Conservation (phyloP, 2,888 invertebrate species). For the Drosophila subquinaria region DNA sequence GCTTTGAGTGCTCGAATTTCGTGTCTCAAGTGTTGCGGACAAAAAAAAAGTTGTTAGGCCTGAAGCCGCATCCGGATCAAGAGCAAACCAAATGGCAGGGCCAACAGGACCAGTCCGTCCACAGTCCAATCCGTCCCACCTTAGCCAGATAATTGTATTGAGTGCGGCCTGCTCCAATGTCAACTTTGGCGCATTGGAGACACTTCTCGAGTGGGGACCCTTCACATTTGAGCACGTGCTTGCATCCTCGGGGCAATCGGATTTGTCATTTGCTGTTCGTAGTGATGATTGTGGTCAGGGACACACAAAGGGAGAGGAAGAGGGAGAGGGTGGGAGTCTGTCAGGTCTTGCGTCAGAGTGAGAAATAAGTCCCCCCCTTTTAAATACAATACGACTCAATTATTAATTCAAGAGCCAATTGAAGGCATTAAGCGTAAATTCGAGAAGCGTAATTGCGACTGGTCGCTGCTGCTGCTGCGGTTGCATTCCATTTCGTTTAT, state of each 20-base stretch:
- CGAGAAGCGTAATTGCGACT: constrained; percentile 69
- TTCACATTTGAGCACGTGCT: constrained; percentile 51
- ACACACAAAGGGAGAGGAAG: constrained; percentile 4
- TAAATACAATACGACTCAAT: constrained; percentile 69
- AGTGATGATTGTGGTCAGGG: constrained; percentile 20
- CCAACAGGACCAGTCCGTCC: background rate
- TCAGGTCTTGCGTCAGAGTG: constrained; percentile 35
- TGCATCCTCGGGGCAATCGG: constrained; percentile 47
- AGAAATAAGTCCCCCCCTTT: constrained; percentile 25
- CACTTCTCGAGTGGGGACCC: constrained; percentile 54
- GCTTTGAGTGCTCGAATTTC: constrained; percentile 35
- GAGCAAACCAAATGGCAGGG: constrained; percentile 12
- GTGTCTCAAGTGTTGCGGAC: constrained; percentile 61
- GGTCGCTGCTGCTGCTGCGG: constrained; percentile 33
- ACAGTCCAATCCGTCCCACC: constrained; percentile 15
- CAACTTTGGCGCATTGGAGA: constrained; percentile 71
- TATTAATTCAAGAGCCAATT: constrained; percentile 81
- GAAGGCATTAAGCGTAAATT: constrained; percentile 79
- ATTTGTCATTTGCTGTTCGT: constrained; percentile 25
- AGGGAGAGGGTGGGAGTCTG: background rate
- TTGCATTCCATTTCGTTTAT: constrained; percentile 74
- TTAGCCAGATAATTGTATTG: constrained; percentile 44
- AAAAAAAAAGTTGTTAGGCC: constrained; percentile 27
- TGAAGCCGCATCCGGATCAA: constrained; percentile 31
- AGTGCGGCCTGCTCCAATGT: constrained; percentile 58